phyloP scores from a whole-genome alignment of 23 tunicate genomes.

The Styela clava region DNA sequence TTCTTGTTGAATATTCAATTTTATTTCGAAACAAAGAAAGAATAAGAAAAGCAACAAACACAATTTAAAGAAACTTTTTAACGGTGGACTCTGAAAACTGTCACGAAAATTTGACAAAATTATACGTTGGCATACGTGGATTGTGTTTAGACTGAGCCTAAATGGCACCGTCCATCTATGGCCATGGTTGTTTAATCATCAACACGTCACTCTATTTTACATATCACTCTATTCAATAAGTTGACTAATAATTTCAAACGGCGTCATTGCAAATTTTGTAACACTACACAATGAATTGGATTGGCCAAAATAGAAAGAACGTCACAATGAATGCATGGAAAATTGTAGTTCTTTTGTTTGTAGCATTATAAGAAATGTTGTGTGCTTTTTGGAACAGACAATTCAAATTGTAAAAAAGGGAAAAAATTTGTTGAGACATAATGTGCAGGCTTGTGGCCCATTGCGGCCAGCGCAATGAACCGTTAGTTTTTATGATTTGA shows the following conservation, averaged over 20 bases:
- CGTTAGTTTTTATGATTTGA: neutral
- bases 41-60: no score
- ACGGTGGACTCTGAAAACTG: neutral
- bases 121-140: neutral
- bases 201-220: no score
- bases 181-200: no score
- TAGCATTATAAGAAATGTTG: neutral
- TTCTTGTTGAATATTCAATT: no score
- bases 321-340: neutral
- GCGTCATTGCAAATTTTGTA: neutral
- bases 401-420: neutral
- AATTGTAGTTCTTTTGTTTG: neutral
- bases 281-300: neutral
- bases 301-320: neutral
- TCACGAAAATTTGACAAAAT: neutral
- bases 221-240: neutral
- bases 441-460: no score
- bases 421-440: no score
- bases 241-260: neutral
- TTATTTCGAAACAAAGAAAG: no score
- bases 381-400: neutral
- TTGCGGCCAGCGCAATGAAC: constrained; percentile 27
- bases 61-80: no score
- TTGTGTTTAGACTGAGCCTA: neutral
- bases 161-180: neutral